Conservation (phyloP, 2,797 vertebrate genomes). For the Acanthurus tractus region DNA sequence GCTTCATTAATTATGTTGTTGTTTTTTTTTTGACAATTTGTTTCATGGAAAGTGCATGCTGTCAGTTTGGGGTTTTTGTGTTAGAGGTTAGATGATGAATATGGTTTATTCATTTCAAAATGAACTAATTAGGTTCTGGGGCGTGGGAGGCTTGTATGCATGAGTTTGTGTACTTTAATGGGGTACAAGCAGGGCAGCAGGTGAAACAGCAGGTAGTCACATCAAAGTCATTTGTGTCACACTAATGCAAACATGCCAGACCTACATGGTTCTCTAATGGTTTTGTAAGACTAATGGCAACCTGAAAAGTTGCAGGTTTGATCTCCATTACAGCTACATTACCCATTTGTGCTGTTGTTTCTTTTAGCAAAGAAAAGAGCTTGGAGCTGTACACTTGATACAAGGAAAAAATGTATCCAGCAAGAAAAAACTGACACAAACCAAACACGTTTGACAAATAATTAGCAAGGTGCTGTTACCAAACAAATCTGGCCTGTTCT, state of each 20-base stretch:
- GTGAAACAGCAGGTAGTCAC: slow-evolving; percentile 37
- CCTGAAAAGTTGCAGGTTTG: not conserved
- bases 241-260: slow-evolving; percentile 27
- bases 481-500: not conserved
- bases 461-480: not conserved
- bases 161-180: slow-evolving; percentile 6
- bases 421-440: not conserved
- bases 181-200: slow-evolving; percentile 13
- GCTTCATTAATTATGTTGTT: slow-evolving; percentile 43
- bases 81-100: slow-evolving; percentile 39
- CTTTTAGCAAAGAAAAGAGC: not conserved
- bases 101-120: slow-evolving; percentile 33
- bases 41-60: slow-evolving; percentile 11
- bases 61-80: slow-evolving; percentile 15
- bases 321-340: not conserved
- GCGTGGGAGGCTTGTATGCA: slow-evolving; percentile 10
- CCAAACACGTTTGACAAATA: not conserved
- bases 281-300: not conserved
- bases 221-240: slow-evolving; percentile 44
- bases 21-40: slow-evolving; percentile 24
- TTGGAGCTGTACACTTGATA: not conserved
- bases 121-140: slow-evolving; percentile 36
- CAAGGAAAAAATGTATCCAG: not conserved
- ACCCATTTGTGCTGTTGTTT: not conserved
- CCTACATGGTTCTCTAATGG: not conserved